A percentile compares a stretch with the other conserved stretches of the same genome.
Evolutionary conservation across 1,140 invertebrate genomes (phyloP).

Genomic region (Halictus rubicundus): DNA sequence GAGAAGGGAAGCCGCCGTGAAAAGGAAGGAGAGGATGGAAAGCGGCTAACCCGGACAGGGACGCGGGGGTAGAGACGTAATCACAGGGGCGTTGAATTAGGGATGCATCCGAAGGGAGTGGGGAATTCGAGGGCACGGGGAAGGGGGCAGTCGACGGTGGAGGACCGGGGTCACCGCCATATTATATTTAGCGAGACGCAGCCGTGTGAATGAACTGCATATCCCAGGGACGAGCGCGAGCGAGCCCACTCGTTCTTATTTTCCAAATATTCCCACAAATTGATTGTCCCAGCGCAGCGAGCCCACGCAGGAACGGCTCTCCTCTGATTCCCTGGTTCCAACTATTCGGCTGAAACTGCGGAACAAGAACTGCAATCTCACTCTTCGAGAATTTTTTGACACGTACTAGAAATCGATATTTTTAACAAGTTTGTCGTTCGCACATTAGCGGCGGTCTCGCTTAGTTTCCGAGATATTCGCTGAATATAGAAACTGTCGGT

Average conservation of each 20-base stretch:
- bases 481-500: too few species aligned
- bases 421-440: too few species aligned
- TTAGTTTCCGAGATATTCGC: too few species aligned
- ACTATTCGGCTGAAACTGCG: too few species aligned
- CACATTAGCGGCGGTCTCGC: too few species aligned
- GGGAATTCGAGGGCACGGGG: slow-evolving; percentile 32
- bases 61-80: slow-evolving; percentile 66
- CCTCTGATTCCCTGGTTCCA: background rate
- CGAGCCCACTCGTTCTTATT: background rate
- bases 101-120: slow-evolving; percentile 57
- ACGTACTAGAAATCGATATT: too few species aligned
- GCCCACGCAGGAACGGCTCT: too few species aligned
- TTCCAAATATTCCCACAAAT: slow-evolving; percentile 10
- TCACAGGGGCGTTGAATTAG: slow-evolving; percentile 76
- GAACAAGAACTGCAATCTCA: too few species aligned
- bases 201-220: slow-evolving; percentile 78
- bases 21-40: slow-evolving; percentile 2
- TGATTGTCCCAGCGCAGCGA: too few species aligned
- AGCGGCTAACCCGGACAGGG: slow-evolving; percentile 25
- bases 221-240: slow-evolving; percentile 65
- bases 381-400: too few species aligned
- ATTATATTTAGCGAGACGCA: slow-evolving; percentile 77
- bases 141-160: slow-evolving; percentile 51
- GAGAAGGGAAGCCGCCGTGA: background rate
- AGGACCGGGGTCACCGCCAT: slow-evolving; percentile 72